Conservation (phyloP, 2,113 vertebrate genomes). For the Sakesphorus luctuosus region DNA sequence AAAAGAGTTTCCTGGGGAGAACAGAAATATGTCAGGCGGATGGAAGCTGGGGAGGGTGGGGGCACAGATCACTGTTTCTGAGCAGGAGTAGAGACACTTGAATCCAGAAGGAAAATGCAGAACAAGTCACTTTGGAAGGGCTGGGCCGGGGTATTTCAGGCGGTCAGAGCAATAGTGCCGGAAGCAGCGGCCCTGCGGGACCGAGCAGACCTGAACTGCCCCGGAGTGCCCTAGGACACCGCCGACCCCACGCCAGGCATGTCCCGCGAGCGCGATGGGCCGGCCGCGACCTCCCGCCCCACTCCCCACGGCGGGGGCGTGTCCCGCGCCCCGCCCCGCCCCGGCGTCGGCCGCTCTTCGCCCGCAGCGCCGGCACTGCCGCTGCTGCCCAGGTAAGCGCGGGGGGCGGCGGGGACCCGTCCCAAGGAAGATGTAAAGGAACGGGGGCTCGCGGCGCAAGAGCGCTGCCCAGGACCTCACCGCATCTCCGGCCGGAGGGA, state of each 20-base stretch:
- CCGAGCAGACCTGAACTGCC: no score
- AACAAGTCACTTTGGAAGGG: not conserved
- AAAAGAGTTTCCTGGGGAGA: not conserved
- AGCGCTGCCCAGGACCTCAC: not conserved
- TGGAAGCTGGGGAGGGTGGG: not conserved
- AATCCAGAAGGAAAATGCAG: not conserved
- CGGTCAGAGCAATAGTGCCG: not conserved
- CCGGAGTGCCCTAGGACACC: not conserved
- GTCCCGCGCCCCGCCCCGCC: not conserved
- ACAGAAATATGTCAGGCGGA: not conserved
- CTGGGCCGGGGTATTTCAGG: not conserved
- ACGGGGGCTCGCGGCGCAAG: not conserved
- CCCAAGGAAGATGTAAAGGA: not conserved
- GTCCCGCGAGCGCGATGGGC: no score
- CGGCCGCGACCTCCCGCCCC: not conserved
- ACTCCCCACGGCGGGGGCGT: not conserved
- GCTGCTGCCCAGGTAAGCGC: not conserved
- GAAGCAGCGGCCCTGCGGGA: no score
- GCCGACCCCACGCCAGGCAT: accelerated
- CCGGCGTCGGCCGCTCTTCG: not conserved
- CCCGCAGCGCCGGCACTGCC: not conserved
- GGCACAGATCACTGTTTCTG: not conserved
- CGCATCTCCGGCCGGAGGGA: not conserved
- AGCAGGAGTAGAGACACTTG: not conserved
- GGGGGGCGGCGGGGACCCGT: not conserved